A percentile compares a stretch with the other conserved stretches of the same genome.
Conservation (phyloP, 2,888 invertebrate genomes). For the Oligia latruncula region DNA sequence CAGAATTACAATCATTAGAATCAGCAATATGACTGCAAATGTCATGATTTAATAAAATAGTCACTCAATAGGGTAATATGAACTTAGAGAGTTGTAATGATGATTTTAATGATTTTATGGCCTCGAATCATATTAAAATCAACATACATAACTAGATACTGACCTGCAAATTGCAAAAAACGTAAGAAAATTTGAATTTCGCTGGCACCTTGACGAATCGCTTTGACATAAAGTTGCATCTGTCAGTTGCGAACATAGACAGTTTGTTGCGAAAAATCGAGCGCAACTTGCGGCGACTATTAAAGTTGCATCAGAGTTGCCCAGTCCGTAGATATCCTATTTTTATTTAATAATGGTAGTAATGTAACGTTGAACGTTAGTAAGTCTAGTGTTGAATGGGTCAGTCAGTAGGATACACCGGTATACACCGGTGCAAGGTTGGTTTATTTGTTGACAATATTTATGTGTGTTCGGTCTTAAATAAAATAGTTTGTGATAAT, state of each 20-base stretch:
- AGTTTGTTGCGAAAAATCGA: background rate
- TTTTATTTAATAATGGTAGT: conserved; percentile 19
- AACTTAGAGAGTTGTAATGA: too few relatives aligned
- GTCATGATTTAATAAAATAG: too few relatives aligned
- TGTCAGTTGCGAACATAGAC: background rate
- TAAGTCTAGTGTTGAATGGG: conserved; percentile 26
- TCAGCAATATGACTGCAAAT: too few relatives aligned
- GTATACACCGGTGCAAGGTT: conserved; percentile 25
- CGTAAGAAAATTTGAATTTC: too few relatives aligned
- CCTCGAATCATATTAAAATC: too few relatives aligned
- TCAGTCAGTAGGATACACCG: background rate
- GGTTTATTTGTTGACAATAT: background rate
- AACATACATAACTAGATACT: too few relatives aligned
- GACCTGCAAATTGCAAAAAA: too few relatives aligned
- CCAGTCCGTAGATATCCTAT: background rate
- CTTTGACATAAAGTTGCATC: background rate
- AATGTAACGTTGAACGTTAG: conserved; percentile 7
- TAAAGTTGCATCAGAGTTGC: conserved; percentile 26
- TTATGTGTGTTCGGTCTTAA: background rate
- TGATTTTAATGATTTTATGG: too few relatives aligned
- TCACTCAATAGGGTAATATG: too few relatives aligned
- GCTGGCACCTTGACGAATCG: too few relatives aligned
- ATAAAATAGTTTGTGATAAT: background rate
- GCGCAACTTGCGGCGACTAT: background rate
- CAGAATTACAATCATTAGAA: too few relatives aligned